Evolutionary conservation across 2,113 vertebrate genomes (phyloP).

Genomic region (Elaphurus davidianus): DNA sequence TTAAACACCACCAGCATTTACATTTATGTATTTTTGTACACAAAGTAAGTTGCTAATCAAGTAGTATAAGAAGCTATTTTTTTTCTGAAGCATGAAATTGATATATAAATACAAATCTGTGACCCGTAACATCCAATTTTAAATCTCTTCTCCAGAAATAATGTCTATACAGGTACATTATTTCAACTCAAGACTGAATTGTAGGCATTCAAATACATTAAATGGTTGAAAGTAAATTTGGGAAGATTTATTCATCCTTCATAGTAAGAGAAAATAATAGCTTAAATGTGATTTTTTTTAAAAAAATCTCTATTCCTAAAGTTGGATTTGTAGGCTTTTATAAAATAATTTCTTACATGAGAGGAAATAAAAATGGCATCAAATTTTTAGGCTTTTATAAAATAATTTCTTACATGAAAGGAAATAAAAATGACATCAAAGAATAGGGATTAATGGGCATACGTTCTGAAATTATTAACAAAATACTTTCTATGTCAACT

Average conservation of each 20-base stretch:
- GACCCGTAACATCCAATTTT: slow-evolving; percentile 79
- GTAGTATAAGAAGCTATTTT: slow-evolving; percentile 52
- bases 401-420: neutral
- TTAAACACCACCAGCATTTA: neutral
- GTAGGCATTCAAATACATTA: slow-evolving; percentile 69
- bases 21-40: slow-evolving; percentile 64
- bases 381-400: neutral
- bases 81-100: slow-evolving; percentile 80
- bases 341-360: neutral
- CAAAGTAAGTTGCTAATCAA: slow-evolving; percentile 71
- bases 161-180: slow-evolving; percentile 45
- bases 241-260: slow-evolving; percentile 38
- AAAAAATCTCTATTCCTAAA: neutral
- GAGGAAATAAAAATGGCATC: neutral
- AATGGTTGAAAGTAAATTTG: slow-evolving; percentile 46
- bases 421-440: slow-evolving; percentile 26
- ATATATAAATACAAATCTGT: slow-evolving; percentile 74
- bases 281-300: neutral
- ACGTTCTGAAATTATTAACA: neutral
- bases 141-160: slow-evolving; percentile 68
- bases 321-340: neutral
- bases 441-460: neutral
- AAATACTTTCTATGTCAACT: neutral
- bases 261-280: slow-evolving; percentile 17
- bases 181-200: slow-evolving; percentile 60